Conservation (phyloP, 2,113 vertebrate species). For the Pangasianodon hypophthalmus region DNA sequence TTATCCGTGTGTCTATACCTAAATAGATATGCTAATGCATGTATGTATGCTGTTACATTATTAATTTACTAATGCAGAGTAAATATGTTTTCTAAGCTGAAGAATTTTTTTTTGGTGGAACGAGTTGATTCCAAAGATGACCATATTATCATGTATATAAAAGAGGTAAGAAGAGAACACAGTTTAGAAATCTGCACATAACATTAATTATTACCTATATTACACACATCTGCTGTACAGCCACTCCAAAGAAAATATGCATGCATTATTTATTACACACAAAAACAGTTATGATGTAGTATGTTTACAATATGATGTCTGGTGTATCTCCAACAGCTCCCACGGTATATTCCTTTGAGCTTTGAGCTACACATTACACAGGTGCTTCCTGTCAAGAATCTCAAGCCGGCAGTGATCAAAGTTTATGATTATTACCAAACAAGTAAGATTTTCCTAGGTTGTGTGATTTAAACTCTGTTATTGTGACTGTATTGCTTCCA, state of each 20-base stretch:
- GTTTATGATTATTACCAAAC: constrained; percentile 85
- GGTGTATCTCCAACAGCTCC: constrained; percentile 55
- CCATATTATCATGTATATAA: constrained; percentile 64
- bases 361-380: constrained; percentile 66
- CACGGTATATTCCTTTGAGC: not conserved
- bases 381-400: constrained; percentile 69
- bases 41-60: not conserved
- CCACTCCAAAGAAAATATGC: not conserved
- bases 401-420: constrained; percentile 78
- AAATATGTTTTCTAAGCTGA: constrained; percentile 53
- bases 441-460: constrained; percentile 65
- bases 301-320: not conserved
- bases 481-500: not conserved
- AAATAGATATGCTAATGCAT: not conserved
- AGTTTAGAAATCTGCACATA: not conserved
- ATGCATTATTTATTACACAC: not conserved
- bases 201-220: not conserved
- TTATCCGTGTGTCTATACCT: not conserved
- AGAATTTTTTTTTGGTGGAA: constrained; percentile 42
- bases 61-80: constrained; percentile 22
- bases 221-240: not conserved
- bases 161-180: constrained; percentile 55
- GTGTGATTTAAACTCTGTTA: not conserved
- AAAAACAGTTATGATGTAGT: not conserved
- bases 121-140: constrained; percentile 63